Evolutionary conservation across 2,888 invertebrate genomes (phyloP), one percentile per base, ranked within the genome.

Genomic region (Leucozona laternaria): DNA sequence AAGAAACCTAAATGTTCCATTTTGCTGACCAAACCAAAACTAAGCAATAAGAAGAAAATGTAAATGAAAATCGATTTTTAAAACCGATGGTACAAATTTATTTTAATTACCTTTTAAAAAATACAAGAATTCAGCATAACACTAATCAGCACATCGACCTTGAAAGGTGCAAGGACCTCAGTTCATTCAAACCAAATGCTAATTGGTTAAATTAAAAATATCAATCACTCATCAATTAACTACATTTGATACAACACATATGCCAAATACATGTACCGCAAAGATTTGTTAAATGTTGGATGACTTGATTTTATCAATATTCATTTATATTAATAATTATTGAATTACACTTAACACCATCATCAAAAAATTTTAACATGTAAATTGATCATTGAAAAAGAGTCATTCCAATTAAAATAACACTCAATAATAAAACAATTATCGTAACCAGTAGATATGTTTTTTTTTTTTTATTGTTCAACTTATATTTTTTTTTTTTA

Each of bases 171-270:
- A 62, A 43, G 43, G 43, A 43, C 43, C 40, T 43, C 4, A 25
- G 25, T n/a, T 40, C 22, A 43, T 22, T 22, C n/a, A 25, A 43
- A 17, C n/a, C n/a, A 43, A 20, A n/a, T 25, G n/a, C 28, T 62
- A 62, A 62, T 28, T 62, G 10, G 1, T 25, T 28, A 25, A n/a
- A 62, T 25, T 15, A 17, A 43, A 62, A n/a, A 43, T 6, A 58
- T 58, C 34, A 58, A 58, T 37, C 37, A 37, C 2, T 58, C 22
- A 58, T 28, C n/a, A 62, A 62, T 43, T 43, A 11, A 43, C 22
- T 25, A 43, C 4, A 25, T 13, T 22, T 22, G 7, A 58, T 34
- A 31, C 20, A 22, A 43, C n/a, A 43, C 13, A 57, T 8, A 28
- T 53, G 31, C 34, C n/a, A 13, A 60, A 37, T 31, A 8, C 3